Percentiles rank a stretch among this genome's conserved stretches.
phyloP scores from a whole-genome alignment of 2,888 invertebrate genomes.

The Molorchus minor region DNA sequence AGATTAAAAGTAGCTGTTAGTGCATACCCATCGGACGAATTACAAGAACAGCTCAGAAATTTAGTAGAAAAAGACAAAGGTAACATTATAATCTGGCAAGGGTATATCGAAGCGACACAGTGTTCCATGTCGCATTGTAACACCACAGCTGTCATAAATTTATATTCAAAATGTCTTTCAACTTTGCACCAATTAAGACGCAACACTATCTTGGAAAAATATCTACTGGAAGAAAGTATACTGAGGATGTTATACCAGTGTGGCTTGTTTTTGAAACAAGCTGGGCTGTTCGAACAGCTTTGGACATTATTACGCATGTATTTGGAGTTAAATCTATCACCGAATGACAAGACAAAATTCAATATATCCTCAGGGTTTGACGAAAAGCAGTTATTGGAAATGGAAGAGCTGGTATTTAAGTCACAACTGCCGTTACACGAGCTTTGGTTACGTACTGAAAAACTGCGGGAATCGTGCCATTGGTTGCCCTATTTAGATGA shows the following conservation, averaged over 20 bases:
- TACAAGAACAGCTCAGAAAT: constrained; percentile 63
- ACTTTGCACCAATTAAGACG: constrained; percentile 61
- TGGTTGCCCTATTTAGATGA: constrained; percentile 68
- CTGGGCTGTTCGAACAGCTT: constrained; percentile 79
- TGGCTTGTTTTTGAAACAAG: constrained; percentile 72
- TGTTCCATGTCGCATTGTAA: constrained; percentile 72
- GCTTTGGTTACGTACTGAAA: constrained; percentile 80
- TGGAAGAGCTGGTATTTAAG: constrained; percentile 70
- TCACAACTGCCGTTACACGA: constrained; percentile 75
- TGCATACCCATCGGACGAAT: constrained; percentile 69
- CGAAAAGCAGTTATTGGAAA: constrained; percentile 66
- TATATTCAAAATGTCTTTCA: constrained; percentile 66
- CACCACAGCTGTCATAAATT: constrained; percentile 66
- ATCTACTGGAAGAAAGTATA: constrained; percentile 59
- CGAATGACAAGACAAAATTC: constrained; percentile 49
- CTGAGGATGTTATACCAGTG: constrained; percentile 65
- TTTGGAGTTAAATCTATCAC: constrained; percentile 72
- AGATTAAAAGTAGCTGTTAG: constrained; percentile 63
- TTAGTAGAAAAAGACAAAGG: constrained; percentile 64
- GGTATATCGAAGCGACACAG: constrained; percentile 65
- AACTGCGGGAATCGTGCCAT: constrained; percentile 75
- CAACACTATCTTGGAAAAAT: constrained; percentile 54
- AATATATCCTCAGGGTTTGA: constrained; percentile 52
- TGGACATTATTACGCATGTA: constrained; percentile 77
- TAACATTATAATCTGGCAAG: constrained; percentile 65